A percentile compares a stretch with the other conserved stretches of the same genome.
phyloP scores from a whole-genome alignment of 64 coral and sea anemone genomes.

The Astreopora myriophthalma region DNA sequence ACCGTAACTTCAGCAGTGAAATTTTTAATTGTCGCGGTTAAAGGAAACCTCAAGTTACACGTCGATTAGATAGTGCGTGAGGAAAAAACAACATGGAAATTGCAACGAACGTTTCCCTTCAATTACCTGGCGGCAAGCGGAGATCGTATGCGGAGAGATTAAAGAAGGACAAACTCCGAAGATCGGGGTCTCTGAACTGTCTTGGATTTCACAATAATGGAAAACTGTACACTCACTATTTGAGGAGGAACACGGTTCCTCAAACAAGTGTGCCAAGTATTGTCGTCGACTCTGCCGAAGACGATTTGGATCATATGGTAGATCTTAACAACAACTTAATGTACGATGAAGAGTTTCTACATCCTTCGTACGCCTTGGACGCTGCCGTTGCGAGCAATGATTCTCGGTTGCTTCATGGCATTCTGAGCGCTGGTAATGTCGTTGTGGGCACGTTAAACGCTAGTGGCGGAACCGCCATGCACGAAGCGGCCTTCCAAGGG shows the following conservation, averaged over 20 bases:
- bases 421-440: slow-evolving; percentile 71
- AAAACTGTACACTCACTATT: slow-evolving; percentile 19
- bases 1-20: background rate
- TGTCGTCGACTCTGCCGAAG: background rate
- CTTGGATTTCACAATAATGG: background rate
- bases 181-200: background rate
- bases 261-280: background rate
- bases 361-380: slow-evolving; percentile 73
- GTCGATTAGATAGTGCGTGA: background rate
- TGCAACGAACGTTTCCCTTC: background rate
- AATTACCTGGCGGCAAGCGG: background rate
- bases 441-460: slow-evolving; percentile 63
- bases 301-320: background rate
- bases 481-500: slow-evolving; percentile 89
- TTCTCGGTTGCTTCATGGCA: slow-evolving; percentile 54
- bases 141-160: background rate
- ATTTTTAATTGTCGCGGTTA: too few relatives aligned
- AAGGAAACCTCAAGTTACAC: background rate
- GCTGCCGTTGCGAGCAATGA: slow-evolving; percentile 80
- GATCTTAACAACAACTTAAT: background rate
- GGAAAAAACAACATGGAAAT: background rate
- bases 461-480: slow-evolving; percentile 86
- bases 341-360: slow-evolving; percentile 54
- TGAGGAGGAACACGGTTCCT: background rate
- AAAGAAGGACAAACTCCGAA: slow-evolving; percentile 10